Conservation (phyloP, 2,797 vertebrate genomes). For the Geotrypetes seraphini region DNA sequence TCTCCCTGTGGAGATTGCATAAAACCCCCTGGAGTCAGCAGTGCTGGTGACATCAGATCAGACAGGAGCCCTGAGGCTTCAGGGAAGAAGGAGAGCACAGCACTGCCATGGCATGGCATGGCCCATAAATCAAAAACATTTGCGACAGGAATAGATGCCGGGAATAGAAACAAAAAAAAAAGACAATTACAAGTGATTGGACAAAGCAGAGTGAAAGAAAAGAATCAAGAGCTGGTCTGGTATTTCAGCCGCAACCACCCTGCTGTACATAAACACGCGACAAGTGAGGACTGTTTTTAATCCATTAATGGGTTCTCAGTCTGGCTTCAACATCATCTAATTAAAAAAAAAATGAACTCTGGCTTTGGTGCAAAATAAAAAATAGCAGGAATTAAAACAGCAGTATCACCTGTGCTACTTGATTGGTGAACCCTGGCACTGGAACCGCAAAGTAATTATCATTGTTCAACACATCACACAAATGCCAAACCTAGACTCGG, state of each 20-base stretch:
- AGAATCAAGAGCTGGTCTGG: not conserved
- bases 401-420: not conserved
- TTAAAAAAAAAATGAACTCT: not conserved
- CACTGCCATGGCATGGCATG: conserved; percentile 10
- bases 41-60: conserved; percentile 37
- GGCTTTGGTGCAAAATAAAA: conserved; percentile 7
- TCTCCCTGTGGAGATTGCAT: conserved; percentile 43
- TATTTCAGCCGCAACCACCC: fast-evolving
- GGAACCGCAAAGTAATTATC: not conserved
- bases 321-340: not conserved
- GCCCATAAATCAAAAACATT: conserved; percentile 38
- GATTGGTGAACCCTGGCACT: conserved; percentile 10
- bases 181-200: not conserved
- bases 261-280: conserved; percentile 1
- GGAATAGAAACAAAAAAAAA: not conserved
- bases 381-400: conserved; percentile 7
- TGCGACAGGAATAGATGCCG: conserved; percentile 17
- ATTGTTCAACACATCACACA: too few relatives aligned
- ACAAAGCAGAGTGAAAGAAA: conserved; percentile 14
- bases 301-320: not conserved
- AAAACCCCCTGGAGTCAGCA: conserved; percentile 34
- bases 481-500: not conserved
- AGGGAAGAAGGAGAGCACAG: too few relatives aligned
- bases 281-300: conserved; percentile 1
- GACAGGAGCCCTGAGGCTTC: conserved; percentile 14